phyloP scores from a whole-genome alignment of 2,888 invertebrate species.

The Crepidodera aurea region DNA sequence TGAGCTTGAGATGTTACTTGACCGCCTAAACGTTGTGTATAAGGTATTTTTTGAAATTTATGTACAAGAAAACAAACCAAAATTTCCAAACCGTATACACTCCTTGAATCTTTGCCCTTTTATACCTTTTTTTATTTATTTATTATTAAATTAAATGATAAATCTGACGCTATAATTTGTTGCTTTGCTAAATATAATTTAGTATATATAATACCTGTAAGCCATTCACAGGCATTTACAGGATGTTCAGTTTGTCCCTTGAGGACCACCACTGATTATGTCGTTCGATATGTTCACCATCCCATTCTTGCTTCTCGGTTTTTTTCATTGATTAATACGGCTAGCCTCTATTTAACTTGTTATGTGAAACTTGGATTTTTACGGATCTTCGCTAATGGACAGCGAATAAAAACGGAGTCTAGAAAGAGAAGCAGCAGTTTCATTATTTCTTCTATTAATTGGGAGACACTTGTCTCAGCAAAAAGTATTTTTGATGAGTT shows the following conservation, averaged over 20 bases:
- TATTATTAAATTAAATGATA: too few species aligned
- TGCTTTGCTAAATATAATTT: too few species aligned
- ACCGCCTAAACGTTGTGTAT: too few species aligned
- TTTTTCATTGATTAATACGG: slow-evolving; percentile 16
- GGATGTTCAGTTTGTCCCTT: background rate
- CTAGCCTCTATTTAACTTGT: slow-evolving; percentile 24
- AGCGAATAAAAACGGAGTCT: background rate
- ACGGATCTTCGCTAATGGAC: slow-evolving; percentile 23
- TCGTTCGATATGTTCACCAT: too few species aligned
- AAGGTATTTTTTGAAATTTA: too few species aligned
- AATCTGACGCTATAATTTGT: too few species aligned
- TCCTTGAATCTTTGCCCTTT: too few species aligned
- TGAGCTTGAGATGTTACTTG: too few species aligned
- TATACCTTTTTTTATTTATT: too few species aligned
- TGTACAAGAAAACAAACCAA: too few species aligned
- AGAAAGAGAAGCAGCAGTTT: background rate
- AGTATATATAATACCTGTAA: too few species aligned
- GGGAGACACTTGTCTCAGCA: background rate
- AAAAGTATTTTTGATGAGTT: background rate
- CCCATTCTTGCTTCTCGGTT: background rate
- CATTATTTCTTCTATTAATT: slow-evolving; percentile 5
- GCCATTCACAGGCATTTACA: background rate
- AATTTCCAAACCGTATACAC: too few species aligned
- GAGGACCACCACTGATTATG: background rate
- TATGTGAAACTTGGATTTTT: slow-evolving; percentile 20